phyloP scores from a whole-genome alignment of 2,888 invertebrate species.

The Morpho achilles region DNA sequence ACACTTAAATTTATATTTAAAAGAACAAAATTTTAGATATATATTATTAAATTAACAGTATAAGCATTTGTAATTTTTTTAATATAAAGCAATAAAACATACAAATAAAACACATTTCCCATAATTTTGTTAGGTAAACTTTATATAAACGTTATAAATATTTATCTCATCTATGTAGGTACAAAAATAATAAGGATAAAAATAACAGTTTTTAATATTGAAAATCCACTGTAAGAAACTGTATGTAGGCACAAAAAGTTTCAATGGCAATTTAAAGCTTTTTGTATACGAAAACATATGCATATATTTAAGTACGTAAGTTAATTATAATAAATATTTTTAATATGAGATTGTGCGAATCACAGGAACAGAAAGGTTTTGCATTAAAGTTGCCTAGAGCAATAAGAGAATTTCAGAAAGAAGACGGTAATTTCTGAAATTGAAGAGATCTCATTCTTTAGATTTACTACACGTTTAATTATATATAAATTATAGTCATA shows the following conservation, averaged over 20 bases:
- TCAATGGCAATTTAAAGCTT: constrained; percentile 32
- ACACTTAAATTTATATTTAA: too few species aligned
- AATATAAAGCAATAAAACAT: too few species aligned
- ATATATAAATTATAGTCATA: constrained; percentile 31
- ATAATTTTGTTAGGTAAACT: too few species aligned
- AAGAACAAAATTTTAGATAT: too few species aligned
- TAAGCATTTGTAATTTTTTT: too few species aligned
- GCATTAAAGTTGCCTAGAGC: constrained; percentile 4
- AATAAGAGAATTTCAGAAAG: constrained; percentile 3
- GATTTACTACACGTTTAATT: constrained; percentile 39
- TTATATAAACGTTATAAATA: too few species aligned
- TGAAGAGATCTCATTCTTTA: constrained; percentile 34
- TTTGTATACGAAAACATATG: constrained; percentile 25
- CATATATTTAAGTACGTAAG: constrained; percentile 12
- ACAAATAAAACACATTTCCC: too few species aligned
- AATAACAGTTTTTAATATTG: too few species aligned
- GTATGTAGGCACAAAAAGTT: constrained; percentile 31
- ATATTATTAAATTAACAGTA: too few species aligned
- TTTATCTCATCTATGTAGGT: too few species aligned
- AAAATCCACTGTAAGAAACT: too few species aligned
- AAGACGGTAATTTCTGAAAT: constrained; percentile 1
- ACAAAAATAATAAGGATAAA: too few species aligned
- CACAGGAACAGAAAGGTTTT: constrained; percentile 20
- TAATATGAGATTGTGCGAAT: constrained; percentile 20
- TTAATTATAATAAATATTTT: constrained; percentile 16